Evolutionary conservation across 2,888 invertebrate genomes (phyloP), one percentile per base, ranked within the genome.

Genomic region (Sericinus montela): DNA sequence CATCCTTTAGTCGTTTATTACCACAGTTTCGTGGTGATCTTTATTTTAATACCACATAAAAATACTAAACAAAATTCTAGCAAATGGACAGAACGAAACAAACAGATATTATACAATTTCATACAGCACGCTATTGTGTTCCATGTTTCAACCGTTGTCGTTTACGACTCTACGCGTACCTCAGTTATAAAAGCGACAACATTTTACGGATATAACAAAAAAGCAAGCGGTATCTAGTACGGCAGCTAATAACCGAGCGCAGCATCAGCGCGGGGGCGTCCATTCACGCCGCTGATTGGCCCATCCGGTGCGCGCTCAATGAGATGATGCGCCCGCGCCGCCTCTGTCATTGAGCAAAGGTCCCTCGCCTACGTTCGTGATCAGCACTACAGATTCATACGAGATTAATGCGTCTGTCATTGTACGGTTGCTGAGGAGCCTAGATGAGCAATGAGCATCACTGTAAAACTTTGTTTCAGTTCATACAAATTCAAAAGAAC

Each of bases 221-320:
- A 77, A 77, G 74, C 34, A 75, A 72, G 78, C 68, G 68, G 80
- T 71, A 77, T 67, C 66, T 80, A 79, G 78, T 82, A 80, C 79
- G 76, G 78, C 71, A 80, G 81, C 74, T 81, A 81, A 81, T 75
- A 80, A 74, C 72, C 75, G 75, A 67, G 69, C 57, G 72, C 73
- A 67, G 69, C 72, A 68, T 59, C 60, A 53, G 58, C 52, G 65
- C 68, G 87, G 87, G 81, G 87, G 86, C 87, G 88, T 77, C 84
- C 87, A 87, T 88, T 87, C 87, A 87, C 84, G 83, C 70, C 71
- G 85, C 84, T 87, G 88, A 88, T 88, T 88, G 87, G 88, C 72
- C 78, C 87, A 87, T 88, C 88, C 87, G 88, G 88, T 87, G 82
- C 77, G 75, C 79, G 72, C 79, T 87, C 86, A 88, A 87, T 87